Conservation (phyloP, 2,888 invertebrate genomes). For the Ceraclea dissimilis region DNA sequence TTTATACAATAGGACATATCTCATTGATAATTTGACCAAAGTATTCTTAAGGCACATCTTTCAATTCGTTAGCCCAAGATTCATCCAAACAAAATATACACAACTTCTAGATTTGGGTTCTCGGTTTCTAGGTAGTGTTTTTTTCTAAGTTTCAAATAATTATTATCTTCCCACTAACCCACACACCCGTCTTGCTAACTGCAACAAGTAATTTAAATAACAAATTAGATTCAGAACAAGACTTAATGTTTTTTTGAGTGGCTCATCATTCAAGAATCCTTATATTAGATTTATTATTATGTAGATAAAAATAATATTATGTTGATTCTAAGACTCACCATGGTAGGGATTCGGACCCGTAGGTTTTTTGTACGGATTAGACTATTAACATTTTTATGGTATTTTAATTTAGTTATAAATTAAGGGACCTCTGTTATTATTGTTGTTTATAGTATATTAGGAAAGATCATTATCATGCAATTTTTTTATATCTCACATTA, state of each 20-base stretch:
- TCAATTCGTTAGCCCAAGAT: too few species aligned
- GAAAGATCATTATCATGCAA: neutral
- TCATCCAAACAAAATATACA: too few species aligned
- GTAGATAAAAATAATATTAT: neutral
- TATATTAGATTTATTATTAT: conserved; percentile 1
- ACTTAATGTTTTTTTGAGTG: conserved; percentile 19
- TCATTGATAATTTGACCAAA: too few species aligned
- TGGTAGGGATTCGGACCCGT: neutral
- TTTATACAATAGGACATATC: too few species aligned
- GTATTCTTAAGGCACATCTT: too few species aligned
- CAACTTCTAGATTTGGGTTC: too few species aligned
- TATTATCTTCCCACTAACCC: neutral
- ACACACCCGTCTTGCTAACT: neutral
- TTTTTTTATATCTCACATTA: neutral
- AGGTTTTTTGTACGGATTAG: neutral
- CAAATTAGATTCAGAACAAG: conserved; percentile 22
- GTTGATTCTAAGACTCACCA: neutral
- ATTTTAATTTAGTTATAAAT: conserved; percentile 2
- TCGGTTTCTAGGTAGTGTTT: too few species aligned
- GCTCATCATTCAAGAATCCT: conserved; percentile 13
- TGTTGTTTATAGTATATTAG: neutral
- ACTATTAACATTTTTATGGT: neutral
- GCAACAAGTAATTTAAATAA: conserved; percentile 21
- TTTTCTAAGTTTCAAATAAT: too few species aligned
- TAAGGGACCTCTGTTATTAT: neutral